Base-by-base conservation (phyloP, 35 echinoderm and acorn worm genomes). In the Lytechinus variegatus region DNA sequence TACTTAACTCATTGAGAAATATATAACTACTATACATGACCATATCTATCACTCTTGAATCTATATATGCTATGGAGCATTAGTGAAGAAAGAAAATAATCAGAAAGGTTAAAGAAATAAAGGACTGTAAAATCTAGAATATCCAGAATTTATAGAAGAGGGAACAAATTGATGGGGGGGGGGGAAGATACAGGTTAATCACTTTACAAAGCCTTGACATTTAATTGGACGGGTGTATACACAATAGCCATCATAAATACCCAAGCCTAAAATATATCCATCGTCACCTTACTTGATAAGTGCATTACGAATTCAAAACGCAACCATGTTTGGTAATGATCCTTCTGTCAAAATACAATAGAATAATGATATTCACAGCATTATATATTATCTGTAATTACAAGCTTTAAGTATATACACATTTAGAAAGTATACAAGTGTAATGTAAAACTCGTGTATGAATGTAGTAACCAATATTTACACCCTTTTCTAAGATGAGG, bases 381-480 rank as follows among this genome's bases (percentile, higher is more conserved):
- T 79, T 90, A 88, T 88, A 52, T 90, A n/a, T 51, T 90, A 9
- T 54, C 33, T 44, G 3, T 33, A 90, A 90, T 90, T 21, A 14
- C 88, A 52, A 52, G 52, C 88, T 51, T 28, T 1, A 90, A 90
- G 56, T 52, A 29, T 90, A 52, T 29, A 90, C 21, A 90, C 88
- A 90, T 90, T 90, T n/a, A 52, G 33, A 13, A 44, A 52, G 88
- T 54, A 52, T 90, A 52, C 88, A 52, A 52, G 28, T 54, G 28
- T 90, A 14, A 52, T 90, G 28, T 90, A 44, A 90, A 52, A 44
- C 52, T 90, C 24, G 2, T 52, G 88, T 90, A 90, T 52, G 88
- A 90, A 90, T 90, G 88, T 90, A 33, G 10, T 90, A 90, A 33
- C 52, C 11, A 90, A 52, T 90, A 90, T 90, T 5, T 90, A 90